Evolutionary conservation across 2,113 vertebrate species (phyloP), one percentile per base, ranked within the genome.

Genomic region (Marmota flaviventris): DNA sequence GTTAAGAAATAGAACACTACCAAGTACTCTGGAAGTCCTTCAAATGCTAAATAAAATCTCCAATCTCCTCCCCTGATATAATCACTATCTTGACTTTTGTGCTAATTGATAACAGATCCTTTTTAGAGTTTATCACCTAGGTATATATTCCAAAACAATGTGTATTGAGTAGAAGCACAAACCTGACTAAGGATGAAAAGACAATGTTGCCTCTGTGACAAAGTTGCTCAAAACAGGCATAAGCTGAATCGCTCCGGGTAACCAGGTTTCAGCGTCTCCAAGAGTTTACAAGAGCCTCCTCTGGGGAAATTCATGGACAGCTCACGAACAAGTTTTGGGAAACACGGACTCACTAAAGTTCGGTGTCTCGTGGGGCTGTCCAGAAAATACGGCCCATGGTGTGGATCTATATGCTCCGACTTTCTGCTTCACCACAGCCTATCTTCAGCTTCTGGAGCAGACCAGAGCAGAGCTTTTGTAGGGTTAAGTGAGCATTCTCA

Each of bases 41-140:
- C 48, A 70, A 63, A 85, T 72, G 37, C 72, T 95, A 76, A 95
- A 75, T 84, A 79, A 97, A 88, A 95, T 67, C 16, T 93, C 77
- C 48, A 67, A 11, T 48, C 61, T 88, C 32, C 25, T 48, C n/a
- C 69, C 34, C 22, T n/a, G 73, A 89, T 69, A 12, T 85, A 45
- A 76, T 8, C 2, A 14, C 9, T 56, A 27, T 27, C 48, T 89
- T 92, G 58, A 82, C 56, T 65, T 72, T 63, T 32, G 42, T 72
- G 56, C 65, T 79, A 37, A 88, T 73, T 18, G 14, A 58, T 29
- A 18, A 83, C 81, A 67, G 58, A 70, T 95, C 85, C 70, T 85
- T 76, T 42, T 72, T n/a, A 89, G 14, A 42, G 32, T 81, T 89
- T 85, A 42, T 48, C 67, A 69, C 13, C 63, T 69, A 73, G 17